Evolutionary conservation across 2,797 vertebrate genomes (phyloP), one percentile per base, ranked within the genome.

Genomic region (Sparus aurata): DNA sequence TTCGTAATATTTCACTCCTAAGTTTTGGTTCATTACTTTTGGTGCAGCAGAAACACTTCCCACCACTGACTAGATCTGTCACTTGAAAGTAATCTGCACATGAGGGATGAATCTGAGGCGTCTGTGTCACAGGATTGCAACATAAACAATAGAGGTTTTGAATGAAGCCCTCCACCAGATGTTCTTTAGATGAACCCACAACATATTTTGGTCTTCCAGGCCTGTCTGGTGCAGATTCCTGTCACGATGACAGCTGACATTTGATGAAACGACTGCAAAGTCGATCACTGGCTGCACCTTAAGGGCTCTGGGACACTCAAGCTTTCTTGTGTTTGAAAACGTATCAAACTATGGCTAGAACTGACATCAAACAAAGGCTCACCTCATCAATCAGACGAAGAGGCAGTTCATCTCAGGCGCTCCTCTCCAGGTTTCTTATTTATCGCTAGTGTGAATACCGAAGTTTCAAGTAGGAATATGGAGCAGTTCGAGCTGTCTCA

Each of bases 111-210:
- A 53, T 81, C 50, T 27, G 30, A 23, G 27, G 54, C 25, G 5
- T 58, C 27, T 1, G 17, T 66, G 69, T 23, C 20, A 34, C 41
- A 41, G 25, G 22, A 13, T 41, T 52, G 43, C 38, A 34, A 53
- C 60, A 47, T 57, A 34, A 34, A 68, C 53, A 67, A n/a, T 11
- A 57, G 46, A 60, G 18, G 27, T 62, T 46, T 67, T 57, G 34
- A 77, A 61, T 43, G 22, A 4, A 53, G 12, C 47, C 23, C 12
- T 41, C 27, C 57, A 41, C 64, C 64, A 77, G 64, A 80, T 71
- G 70, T 60, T 50, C 55, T 62, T 45, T 59, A 46, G 54, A 75
- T 74, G 55, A 74, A 78, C 53, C 61, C 47, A 59, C 65, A 22
- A 43, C 61, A 59, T 77, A 75, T 79, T 77, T 60, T 8, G 50